Evolutionary conservation across 2,797 vertebrate genomes (phyloP), one percentile per base, ranked within the genome.

Genomic region (Sebastes kiyomatsui): DNA sequence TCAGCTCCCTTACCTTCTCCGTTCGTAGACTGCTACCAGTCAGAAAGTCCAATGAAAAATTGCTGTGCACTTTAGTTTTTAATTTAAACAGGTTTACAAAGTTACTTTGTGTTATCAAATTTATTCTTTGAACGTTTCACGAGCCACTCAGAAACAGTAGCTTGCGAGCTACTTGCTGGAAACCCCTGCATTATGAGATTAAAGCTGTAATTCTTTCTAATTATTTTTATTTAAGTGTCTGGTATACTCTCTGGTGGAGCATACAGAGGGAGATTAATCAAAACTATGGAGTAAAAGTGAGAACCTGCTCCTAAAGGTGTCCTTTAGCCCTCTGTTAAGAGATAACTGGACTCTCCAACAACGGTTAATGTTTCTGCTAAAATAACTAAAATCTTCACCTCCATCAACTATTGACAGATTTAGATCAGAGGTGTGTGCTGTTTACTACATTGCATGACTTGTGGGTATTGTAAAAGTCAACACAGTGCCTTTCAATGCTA

Each of bases 191-290:
- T 35, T 67, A 23, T 23, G 54, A 25, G 25, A 76, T 52, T 38
- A 68, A 83, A 76, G 33, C 62, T 54, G 7, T 42, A 59, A 52
- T 75, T 81, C 55, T 54, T 65, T 75, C 8, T 32, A 32, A 25
- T 73, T 23, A 20, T 33, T 33, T 5, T 6, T n/a, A 32, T 61
- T 33, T 16, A 42, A 42, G 30, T 65, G 20, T 46, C 28, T 60
- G 20, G 7, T 62, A 23, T 69, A 55, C 20, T 73, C 6, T 42
- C 14, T 42, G 38, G 38, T 16, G 38, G 38, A 42, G 38, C 38
- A 42, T 42, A 16, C 14, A 42, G 35, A 20, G 23, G 14, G 8
- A n/a, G 56, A 76, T 32, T 6, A 72, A 72, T 69, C 30, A 61
- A 72, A 70, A 46, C 52, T 30, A 1, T 66, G 14, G 59, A 49